Evolutionary conservation across 2,888 invertebrate genomes (phyloP).

Genomic region (Conistra vaccinii): DNA sequence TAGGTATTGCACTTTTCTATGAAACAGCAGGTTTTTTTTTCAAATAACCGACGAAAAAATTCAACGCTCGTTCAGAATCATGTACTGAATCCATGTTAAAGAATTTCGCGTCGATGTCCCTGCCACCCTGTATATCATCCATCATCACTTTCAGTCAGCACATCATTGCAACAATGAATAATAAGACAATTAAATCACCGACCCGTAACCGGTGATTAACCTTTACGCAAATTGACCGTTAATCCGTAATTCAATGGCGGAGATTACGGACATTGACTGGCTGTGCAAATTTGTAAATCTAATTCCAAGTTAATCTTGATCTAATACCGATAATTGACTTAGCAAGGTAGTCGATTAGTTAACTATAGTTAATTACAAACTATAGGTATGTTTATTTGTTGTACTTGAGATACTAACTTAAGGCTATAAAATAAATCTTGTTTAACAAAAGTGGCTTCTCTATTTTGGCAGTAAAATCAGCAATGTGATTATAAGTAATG

Average conservation of each 20-base stretch:
- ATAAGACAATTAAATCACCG: constrained; percentile 38
- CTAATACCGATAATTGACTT: constrained; percentile 67
- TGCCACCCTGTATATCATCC: too few species aligned
- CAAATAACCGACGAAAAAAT: too few species aligned
- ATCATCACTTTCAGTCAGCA: constrained; percentile 13
- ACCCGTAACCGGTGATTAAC: constrained; percentile 35
- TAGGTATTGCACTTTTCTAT: too few species aligned
- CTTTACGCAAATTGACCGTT: constrained; percentile 59
- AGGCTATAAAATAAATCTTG: neutral
- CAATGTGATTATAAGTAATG: too few species aligned
- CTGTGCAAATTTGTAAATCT: constrained; percentile 58
- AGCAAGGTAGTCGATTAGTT: constrained; percentile 54
- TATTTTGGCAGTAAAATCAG: too few species aligned
- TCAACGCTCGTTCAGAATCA: too few species aligned
- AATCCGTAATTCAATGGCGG: constrained; percentile 65
- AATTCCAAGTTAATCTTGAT: constrained; percentile 60
- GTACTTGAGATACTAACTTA: neutral
- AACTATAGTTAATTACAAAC: constrained; percentile 41
- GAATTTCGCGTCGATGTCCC: too few species aligned
- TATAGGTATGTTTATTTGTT: constrained; percentile 14
- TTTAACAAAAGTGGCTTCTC: too few species aligned
- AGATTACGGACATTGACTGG: constrained; percentile 51
- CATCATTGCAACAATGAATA: constrained; percentile 10
- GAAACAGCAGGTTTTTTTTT: too few species aligned
- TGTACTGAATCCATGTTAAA: too few species aligned